Evolutionary conservation across 2,797 vertebrate species (phyloP).

Genomic region (Sebastes trivittatus): DNA sequence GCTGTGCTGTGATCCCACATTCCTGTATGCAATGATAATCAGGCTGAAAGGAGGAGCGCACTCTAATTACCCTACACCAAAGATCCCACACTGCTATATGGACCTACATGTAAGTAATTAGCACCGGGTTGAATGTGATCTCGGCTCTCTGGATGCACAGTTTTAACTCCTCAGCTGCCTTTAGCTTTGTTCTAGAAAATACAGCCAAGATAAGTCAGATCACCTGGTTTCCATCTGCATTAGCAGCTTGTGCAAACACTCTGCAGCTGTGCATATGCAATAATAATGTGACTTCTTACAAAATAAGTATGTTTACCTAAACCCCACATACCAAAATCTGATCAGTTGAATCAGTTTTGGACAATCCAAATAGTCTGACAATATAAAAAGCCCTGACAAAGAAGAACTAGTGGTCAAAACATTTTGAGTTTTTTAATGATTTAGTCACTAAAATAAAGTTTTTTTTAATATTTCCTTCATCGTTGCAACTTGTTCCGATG

Average conservation of each 20-base stretch:
- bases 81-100: conserved; percentile 24
- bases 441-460: neutral
- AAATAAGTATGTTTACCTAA: neutral
- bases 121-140: conserved; percentile 18
- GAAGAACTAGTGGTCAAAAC: neutral
- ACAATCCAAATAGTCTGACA: neutral
- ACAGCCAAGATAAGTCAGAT: neutral
- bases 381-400: too few species aligned
- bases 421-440: neutral
- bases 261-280: conserved; percentile 18
- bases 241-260: neutral
- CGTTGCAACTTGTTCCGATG: neutral
- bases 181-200: neutral
- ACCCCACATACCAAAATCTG: neutral
- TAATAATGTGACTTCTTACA: neutral
- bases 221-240: neutral
- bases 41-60: conserved; percentile 24
- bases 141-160: neutral
- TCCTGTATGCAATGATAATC: conserved; percentile 57
- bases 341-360: neutral
- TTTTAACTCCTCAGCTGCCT: neutral
- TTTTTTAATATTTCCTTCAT: neutral
- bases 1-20: conserved; percentile 44
- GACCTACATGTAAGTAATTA: conserved; percentile 26
- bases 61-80: conserved; percentile 35